phyloP scores from a whole-genome alignment of 2,797 vertebrate genomes.

The Heteromormyrus szaboi region DNA sequence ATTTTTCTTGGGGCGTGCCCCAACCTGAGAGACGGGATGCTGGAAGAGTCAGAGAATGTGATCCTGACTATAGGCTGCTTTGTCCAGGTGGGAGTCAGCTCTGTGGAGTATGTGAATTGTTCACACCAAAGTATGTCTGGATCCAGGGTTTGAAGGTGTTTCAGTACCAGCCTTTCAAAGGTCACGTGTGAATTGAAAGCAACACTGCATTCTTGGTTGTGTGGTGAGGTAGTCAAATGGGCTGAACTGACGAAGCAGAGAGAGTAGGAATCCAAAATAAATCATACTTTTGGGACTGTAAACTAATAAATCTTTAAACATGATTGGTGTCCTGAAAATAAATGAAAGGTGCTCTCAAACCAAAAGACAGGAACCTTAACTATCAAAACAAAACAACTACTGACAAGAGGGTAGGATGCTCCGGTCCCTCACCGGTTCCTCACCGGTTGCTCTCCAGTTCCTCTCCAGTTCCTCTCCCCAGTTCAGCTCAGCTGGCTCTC shows the following conservation, averaged over 20 bases:
- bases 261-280: background rate
- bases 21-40: background rate
- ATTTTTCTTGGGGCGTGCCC: background rate
- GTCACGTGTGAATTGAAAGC: background rate
- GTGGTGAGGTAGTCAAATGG: background rate
- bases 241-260: background rate
- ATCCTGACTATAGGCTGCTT: background rate
- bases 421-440: too few relatives aligned
- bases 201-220: background rate
- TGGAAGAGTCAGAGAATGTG: background rate
- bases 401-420: background rate
- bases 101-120: background rate
- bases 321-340: background rate
- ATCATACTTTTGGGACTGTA: background rate
- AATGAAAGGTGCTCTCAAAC: background rate
- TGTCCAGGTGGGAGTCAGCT: background rate
- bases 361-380: background rate
- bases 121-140: background rate
- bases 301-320: background rate
- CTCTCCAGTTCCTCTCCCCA: background rate
- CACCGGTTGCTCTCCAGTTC: background rate
- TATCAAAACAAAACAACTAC: background rate
- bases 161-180: background rate
- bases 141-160: background rate
- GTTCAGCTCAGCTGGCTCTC: background rate